Conservation (phyloP, 2,797 vertebrate genomes). For the Rhinophrynus dorsalis region DNA sequence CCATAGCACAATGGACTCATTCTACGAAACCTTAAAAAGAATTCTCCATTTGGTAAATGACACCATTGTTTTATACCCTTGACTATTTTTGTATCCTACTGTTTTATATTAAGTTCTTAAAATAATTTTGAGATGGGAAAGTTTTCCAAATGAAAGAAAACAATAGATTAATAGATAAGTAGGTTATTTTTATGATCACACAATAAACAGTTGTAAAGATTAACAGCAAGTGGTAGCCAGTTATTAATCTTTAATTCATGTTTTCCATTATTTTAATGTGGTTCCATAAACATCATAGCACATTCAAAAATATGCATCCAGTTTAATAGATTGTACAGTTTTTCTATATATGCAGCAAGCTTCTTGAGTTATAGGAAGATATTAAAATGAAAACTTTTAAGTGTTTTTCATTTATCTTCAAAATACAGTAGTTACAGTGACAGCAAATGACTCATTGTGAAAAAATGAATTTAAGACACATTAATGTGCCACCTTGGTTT, state of each 20-base stretch:
- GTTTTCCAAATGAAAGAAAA: conserved; percentile 16
- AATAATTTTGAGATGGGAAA: neutral
- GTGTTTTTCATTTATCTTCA: conserved; percentile 40
- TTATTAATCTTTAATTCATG: conserved; percentile 40
- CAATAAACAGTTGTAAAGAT: conserved; percentile 45
- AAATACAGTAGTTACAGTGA: conserved; percentile 34
- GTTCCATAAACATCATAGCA: conserved; percentile 21
- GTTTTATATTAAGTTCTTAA: neutral
- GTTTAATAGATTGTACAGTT: conserved; percentile 35
- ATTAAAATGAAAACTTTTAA: conserved; percentile 47
- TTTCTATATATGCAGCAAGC: conserved; percentile 9
- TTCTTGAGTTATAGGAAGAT: conserved; percentile 26
- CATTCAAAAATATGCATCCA: conserved; percentile 19
- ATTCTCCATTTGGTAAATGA: too few relatives aligned
- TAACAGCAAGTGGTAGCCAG: conserved; percentile 26
- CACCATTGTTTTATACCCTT: too few relatives aligned
- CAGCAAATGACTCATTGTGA: conserved; percentile 24
- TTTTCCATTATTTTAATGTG: conserved; percentile 38
- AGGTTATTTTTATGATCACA: conserved; percentile 40
- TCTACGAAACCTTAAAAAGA: too few relatives aligned
- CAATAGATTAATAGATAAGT: conserved; percentile 28
- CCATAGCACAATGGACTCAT: too few relatives aligned
- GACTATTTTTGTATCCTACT: neutral
- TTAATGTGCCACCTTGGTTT: conserved; percentile 34
- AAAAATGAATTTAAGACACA: conserved; percentile 19